Evolutionary conservation across 2,797 vertebrate genomes (phyloP).

Genomic region (Antennarius maculatus): DNA sequence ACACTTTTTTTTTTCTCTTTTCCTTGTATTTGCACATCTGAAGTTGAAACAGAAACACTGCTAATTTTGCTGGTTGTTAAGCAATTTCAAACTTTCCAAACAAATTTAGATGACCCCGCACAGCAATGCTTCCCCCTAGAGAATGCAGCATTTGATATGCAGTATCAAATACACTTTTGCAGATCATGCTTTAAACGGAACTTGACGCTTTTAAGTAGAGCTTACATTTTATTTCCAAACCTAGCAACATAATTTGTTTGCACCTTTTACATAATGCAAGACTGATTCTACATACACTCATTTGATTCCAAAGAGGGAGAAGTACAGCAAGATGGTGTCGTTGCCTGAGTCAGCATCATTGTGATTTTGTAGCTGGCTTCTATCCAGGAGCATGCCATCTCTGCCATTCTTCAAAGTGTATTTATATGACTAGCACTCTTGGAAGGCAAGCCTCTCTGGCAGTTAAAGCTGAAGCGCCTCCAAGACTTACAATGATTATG

Average conservation of each 20-base stretch:
- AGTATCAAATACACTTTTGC: conserved; percentile 20
- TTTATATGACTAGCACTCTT: conserved; percentile 80
- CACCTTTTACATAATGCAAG: conserved; percentile 60
- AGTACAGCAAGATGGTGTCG: conserved; percentile 62
- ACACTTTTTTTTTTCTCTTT: conserved; percentile 6
- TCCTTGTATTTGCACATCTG: conserved; percentile 63
- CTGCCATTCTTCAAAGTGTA: conserved; percentile 82
- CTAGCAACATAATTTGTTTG: conserved; percentile 57
- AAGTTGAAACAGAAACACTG: conserved; percentile 65
- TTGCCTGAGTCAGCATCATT: conserved; percentile 76
- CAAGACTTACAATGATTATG: conserved; percentile 81
- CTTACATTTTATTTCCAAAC: conserved; percentile 51
- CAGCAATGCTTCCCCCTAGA: conserved; percentile 82
- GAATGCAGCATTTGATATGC: conserved; percentile 49
- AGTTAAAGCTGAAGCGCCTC: conserved; percentile 73
- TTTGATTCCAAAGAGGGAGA: conserved; percentile 51
- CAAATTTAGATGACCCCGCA: conserved; percentile 44
- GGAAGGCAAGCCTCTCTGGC: conserved; percentile 75
- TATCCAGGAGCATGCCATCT: conserved; percentile 76
- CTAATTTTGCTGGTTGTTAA: conserved; percentile 63
- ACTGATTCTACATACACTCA: conserved; percentile 25
- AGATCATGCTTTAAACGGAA: conserved; percentile 43
- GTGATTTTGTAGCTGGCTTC: conserved; percentile 78
- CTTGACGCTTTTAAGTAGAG: conserved; percentile 4
- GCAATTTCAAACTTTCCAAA: conserved; percentile 50